A percentile compares a stretch with the other conserved stretches of the same genome.
Evolutionary conservation across 2,797 vertebrate genomes (phyloP).

Genomic region (Limosa lapponica): DNA sequence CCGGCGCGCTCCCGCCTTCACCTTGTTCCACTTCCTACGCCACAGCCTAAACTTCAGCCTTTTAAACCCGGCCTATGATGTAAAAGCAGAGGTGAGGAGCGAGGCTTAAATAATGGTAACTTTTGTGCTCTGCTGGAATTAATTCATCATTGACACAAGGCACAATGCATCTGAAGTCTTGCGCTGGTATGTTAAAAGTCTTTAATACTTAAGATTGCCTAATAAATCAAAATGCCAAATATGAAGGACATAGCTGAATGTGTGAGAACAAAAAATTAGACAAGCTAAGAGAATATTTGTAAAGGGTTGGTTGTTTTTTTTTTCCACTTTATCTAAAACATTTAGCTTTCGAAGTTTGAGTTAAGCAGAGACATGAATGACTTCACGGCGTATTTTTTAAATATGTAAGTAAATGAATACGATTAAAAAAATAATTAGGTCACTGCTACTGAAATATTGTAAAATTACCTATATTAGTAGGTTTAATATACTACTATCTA

Average conservation of each 20-base stretch:
- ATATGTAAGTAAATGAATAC: not conserved
- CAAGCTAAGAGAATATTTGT: constrained; percentile 30
- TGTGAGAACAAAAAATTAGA: constrained; percentile 69
- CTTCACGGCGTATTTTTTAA: not conserved
- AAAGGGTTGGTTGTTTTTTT: not conserved
- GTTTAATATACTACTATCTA: not conserved
- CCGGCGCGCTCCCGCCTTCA: rapidly evolving
- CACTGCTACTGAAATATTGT: not conserved
- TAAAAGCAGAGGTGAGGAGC: constrained; percentile 82
- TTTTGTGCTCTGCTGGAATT: constrained; percentile 91
- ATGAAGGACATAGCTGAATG: constrained; percentile 75
- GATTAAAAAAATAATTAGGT: constrained; percentile 20
- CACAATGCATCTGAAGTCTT: constrained; percentile 86
- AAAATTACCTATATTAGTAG: not conserved
- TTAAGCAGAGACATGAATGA: not conserved
- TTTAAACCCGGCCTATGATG: constrained; percentile 70
- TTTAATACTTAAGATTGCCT: constrained; percentile 88
- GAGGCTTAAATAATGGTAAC: constrained; percentile 88
- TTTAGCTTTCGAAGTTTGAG: constrained; percentile 8
- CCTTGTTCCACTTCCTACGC: constrained; percentile 22
- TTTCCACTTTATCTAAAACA: constrained; percentile 15
- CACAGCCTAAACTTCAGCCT: constrained; percentile 78
- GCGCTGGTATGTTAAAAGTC: constrained; percentile 79
- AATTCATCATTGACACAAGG: constrained; percentile 92
- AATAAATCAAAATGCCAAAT: constrained; percentile 96